phyloP scores from a whole-genome alignment of 1,140 invertebrate genomes.

The Aplysia californica region DNA sequence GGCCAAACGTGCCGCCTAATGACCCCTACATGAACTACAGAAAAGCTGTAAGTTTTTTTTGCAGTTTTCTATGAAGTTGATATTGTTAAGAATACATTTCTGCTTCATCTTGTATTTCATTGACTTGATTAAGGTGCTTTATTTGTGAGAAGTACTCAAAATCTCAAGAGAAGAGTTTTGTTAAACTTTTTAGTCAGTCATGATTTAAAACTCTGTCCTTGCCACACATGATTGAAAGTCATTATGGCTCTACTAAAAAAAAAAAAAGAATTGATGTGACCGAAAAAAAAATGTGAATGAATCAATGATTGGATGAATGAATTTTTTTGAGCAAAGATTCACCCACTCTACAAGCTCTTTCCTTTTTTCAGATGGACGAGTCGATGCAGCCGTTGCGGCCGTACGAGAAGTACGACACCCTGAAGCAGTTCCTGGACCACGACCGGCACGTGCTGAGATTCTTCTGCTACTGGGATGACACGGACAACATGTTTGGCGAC shows the following conservation, averaged over 20 bases:
- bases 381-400: constrained; percentile 66
- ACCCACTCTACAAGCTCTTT: too few species aligned
- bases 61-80: neutral
- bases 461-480: constrained; percentile 68
- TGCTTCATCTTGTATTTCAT: too few species aligned
- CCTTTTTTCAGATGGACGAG: constrained; percentile 59
- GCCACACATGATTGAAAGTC: too few species aligned
- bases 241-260: too few species aligned
- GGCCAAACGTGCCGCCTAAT: constrained; percentile 39
- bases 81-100: neutral
- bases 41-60: constrained; percentile 61
- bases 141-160: too few species aligned
- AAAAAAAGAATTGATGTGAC: too few species aligned
- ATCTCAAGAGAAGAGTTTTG: too few species aligned
- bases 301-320: neutral
- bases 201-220: too few species aligned
- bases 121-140: too few species aligned
- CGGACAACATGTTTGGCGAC: constrained; percentile 67
- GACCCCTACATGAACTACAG: constrained; percentile 65
- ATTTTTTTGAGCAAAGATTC: too few species aligned
- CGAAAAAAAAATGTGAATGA: neutral
- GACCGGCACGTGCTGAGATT: constrained; percentile 68
- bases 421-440: constrained; percentile 68
- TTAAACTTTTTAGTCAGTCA: too few species aligned
- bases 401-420: constrained; percentile 67